Base-by-base conservation (phyloP, 2,113 vertebrate genomes). In the Oryzias woworae region DNA sequence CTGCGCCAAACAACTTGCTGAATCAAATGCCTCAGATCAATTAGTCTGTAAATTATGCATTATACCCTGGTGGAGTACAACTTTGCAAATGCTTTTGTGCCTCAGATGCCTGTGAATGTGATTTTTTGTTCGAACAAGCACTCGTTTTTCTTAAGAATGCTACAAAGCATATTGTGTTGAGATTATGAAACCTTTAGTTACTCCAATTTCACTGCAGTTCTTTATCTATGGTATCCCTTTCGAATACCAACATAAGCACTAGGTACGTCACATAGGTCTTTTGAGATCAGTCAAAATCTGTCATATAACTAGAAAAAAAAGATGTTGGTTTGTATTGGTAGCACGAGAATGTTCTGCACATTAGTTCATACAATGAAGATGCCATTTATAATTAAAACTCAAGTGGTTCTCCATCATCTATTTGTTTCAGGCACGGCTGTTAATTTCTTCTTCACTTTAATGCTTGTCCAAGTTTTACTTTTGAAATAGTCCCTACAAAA, bases 401-500 rank as follows among this genome's bases (percentile, higher is more conserved):
- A 78, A 86, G 83, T 82, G 80, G 73, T 63, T 80, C 65, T 58
- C 61, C 87, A 86, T 86, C 59, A 83, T 85, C 82, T 81, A 83
- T 85, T 90, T 83, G 81, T 83, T 20, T 74, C 76, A 83, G 82
- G 58, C 83, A 82, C 5, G 58, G 63, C 68, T 85, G 56, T 69
- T 79, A 62, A 66, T 73, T 69, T 55, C 47, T 61, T 80, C 36
- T 78, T 65, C 76, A 77, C 82, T 87, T 85, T 87, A 78, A 81
- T 77, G 81, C 83, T 78, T 85, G 69, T 80, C 89, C 70, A 88
- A 87, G 87, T 90, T 89, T 84, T 75, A 88, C 78, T 90, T 91
- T 82, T 82, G 66, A 88, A 90, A 88, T 85, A 86, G 88, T 87
- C 80, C 73, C 70, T 69, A 82, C 80, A 87, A 90, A 90, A 89